Percentiles rank a stretch among this genome's conserved stretches.
Evolutionary conservation across 1,140 invertebrate species (phyloP).

Genomic region (Chlorops oryzae): DNA sequence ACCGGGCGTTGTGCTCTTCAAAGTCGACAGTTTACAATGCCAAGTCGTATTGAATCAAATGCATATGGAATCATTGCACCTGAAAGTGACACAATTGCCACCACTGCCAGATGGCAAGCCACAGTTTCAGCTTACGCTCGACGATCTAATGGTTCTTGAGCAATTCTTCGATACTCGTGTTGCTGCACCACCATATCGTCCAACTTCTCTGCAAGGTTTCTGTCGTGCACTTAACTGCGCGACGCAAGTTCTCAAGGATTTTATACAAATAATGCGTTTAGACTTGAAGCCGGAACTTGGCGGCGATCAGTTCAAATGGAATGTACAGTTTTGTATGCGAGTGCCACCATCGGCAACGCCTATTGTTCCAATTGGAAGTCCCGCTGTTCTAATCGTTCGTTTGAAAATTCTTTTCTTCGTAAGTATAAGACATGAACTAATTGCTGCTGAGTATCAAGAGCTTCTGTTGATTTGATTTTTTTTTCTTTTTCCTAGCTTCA

Average conservation of each 20-base stretch:
- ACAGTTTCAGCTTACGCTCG: slow-evolving; percentile 77
- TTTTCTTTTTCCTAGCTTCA: slow-evolving; percentile 60
- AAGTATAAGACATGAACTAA: too few relatives aligned
- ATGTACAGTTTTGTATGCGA: slow-evolving; percentile 82
- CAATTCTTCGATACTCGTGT: slow-evolving; percentile 88
- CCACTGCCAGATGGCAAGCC: slow-evolving; percentile 55
- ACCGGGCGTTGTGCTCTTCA: slow-evolving; percentile 82
- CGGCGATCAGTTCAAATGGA: slow-evolving; percentile 65
- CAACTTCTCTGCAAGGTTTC: slow-evolving; percentile 78
- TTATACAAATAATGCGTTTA: slow-evolving; percentile 79
- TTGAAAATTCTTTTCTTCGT: slow-evolving; percentile 88
- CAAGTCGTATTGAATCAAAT: slow-evolving; percentile 76
- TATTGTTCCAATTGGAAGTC: slow-evolving; percentile 77
- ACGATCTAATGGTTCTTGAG: slow-evolving; percentile 80
- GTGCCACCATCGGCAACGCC: slow-evolving; percentile 79
- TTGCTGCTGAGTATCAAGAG: neutral
- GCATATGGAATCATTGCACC: slow-evolving; percentile 82
- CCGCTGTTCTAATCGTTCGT: slow-evolving; percentile 73
- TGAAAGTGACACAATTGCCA: slow-evolving; percentile 77
- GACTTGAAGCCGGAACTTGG: slow-evolving; percentile 66
- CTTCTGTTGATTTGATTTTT: slow-evolving; percentile 3
- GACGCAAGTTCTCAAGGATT: slow-evolving; percentile 80
- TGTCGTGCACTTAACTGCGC: slow-evolving; percentile 74
- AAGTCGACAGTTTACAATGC: slow-evolving; percentile 74
- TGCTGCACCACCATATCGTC: slow-evolving; percentile 80